Evolutionary conservation across 1,140 invertebrate genomes (phyloP), one percentile per base, ranked within the genome.

Genomic region (Bombus pascuorum): DNA sequence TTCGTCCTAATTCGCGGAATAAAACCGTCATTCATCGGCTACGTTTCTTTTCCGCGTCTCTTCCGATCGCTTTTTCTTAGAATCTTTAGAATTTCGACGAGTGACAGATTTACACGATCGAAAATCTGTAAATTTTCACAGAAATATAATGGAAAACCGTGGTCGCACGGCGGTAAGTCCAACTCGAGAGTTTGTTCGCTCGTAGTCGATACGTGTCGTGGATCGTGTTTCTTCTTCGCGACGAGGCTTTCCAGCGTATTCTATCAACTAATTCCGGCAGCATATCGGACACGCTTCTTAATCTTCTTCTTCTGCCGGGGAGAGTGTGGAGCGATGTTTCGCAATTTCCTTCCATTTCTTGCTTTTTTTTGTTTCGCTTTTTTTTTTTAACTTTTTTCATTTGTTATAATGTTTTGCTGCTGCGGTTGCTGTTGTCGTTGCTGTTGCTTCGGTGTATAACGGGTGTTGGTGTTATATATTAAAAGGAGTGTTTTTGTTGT

Each of bases 391-490:
- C 79, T 85, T 85, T 87, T 89, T 80, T 87, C 32, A 62, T 92
- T 91, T 92, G 91, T 91, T 93, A 91, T 87, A 90, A 82, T 91
- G 90, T 78, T 32, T 32, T 91, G 87, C 72, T 91, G 80, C 68
- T 89, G 70, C 34, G 79, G 85, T 76, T 81, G 85, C 81, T 83
- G 85, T 84, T 92, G 81, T 76, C 90, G 87, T 83, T 84, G 86
- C 85, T 88, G 84, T 66, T 86, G 83, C 68, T 88, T 89, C 72
- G 81, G 89, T 92, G 91, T 93, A 90, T 92, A 92, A 91, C 89
- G 87, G 91, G 91, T 93, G 87, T 92, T 92, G 90, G 90, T 93
- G 92, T 93, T 93, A 89, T 80, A 84, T 90, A 84, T 90, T 90
- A 85, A 87, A 90, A 92, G 92, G 90, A 91, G 91, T 92, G 84